Percentiles rank a stretch among this genome's conserved stretches.
Evolutionary conservation across 2,888 invertebrate species (phyloP).

Genomic region (Reticulitermes lucifugus): DNA sequence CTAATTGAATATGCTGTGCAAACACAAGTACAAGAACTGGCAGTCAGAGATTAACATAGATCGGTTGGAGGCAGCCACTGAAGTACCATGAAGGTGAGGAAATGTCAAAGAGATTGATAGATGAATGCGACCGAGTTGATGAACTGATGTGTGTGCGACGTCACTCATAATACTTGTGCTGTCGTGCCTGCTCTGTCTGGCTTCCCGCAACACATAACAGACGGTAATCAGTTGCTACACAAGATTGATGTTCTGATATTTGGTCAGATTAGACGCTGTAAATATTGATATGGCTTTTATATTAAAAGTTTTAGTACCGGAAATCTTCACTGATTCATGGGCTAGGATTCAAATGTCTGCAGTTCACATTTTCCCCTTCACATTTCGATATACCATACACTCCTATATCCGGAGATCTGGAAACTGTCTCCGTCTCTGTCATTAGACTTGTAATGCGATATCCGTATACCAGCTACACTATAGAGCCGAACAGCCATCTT

Average conservation of each 20-base stretch:
- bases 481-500: not conserved
- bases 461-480: not conserved
- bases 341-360: no score
- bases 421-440: no score
- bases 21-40: not conserved
- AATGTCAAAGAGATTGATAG: constrained; percentile 13
- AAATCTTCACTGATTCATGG: no score
- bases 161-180: not conserved
- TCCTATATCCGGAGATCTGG: no score
- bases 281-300: not conserved
- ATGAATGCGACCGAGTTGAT: constrained; percentile 16
- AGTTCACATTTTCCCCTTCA: no score
- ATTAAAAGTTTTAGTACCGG: no score
- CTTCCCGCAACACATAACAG: not conserved
- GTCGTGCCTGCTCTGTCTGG: not conserved
- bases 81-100: not conserved
- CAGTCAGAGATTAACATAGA: not conserved
- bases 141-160: not conserved
- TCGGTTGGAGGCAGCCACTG: not conserved
- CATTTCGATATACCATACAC: no score
- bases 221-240: not conserved
- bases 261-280: not conserved
- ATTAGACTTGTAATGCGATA: not conserved
- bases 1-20: not conserved
- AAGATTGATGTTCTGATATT: not conserved